Evolutionary conservation across 2,113 vertebrate genomes (phyloP).

Genomic region (Proterorhinus semilunaris): DNA sequence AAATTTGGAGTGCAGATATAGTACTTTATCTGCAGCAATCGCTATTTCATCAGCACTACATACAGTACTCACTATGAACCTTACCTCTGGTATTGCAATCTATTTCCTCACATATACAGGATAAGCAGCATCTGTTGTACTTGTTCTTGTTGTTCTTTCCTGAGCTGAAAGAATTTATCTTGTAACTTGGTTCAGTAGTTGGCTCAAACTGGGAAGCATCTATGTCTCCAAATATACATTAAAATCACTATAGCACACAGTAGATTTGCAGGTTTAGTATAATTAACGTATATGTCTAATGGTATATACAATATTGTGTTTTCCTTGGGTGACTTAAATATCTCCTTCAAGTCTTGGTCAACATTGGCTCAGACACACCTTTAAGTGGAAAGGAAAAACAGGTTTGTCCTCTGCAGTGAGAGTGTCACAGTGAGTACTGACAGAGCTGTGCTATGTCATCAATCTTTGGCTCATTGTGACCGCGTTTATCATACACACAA

Average conservation of each 20-base stretch:
- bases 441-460: background rate
- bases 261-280: background rate
- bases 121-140: background rate
- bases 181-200: too few species aligned
- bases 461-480: background rate
- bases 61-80: too few species aligned
- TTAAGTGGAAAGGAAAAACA: slow-evolving; percentile 4
- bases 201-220: too few species aligned
- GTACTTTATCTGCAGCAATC: too few species aligned
- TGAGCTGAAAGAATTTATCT: background rate
- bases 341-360: slow-evolving; percentile 1
- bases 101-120: too few species aligned
- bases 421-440: background rate
- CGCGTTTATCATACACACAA: background rate
- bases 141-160: background rate
- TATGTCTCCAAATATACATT: too few species aligned
- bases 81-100: too few species aligned
- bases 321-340: slow-evolving; percentile 2
- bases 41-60: too few species aligned
- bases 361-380: slow-evolving; percentile 1
- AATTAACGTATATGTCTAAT: too few species aligned
- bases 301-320: too few species aligned
- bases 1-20: too few species aligned
- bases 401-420: slow-evolving; percentile 3
- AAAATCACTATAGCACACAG: too few species aligned